Evolutionary conservation across 2,113 vertebrate species (phyloP).

Genomic region (Platysteira castanea): DNA sequence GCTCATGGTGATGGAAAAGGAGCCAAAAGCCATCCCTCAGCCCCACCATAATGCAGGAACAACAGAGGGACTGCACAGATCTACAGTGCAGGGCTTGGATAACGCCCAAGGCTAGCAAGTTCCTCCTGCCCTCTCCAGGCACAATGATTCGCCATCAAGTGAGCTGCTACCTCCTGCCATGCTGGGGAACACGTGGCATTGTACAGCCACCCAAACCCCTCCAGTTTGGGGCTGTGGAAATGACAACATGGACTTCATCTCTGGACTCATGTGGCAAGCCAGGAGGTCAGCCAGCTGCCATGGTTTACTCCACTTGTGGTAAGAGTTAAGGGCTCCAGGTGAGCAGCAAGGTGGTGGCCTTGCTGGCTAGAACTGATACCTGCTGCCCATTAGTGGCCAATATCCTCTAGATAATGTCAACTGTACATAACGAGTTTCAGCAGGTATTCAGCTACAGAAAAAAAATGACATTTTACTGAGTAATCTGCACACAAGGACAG

Average conservation of each 20-base stretch:
- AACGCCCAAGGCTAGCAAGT: not conserved
- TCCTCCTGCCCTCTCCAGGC: not conserved
- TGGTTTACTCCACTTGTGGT: rapidly evolving
- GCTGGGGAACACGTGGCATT: not conserved
- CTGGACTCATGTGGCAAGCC: rapidly evolving
- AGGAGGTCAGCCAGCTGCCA: rapidly evolving
- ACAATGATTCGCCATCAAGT: rapidly evolving
- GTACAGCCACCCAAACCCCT: not conserved
- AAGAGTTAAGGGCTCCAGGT: not conserved
- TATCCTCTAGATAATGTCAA: not conserved
- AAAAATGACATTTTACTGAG: not conserved
- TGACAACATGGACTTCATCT: not conserved
- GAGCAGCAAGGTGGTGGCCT: not conserved
- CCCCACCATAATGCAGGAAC: not conserved
- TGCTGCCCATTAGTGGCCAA: not conserved
- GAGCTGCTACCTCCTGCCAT: not conserved
- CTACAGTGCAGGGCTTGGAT: not conserved
- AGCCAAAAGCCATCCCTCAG: not conserved
- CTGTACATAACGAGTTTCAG: not conserved
- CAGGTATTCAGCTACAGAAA: not conserved
- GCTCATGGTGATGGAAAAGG: not conserved
- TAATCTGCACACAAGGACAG: not conserved
- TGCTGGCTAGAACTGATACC: not conserved
- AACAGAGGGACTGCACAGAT: not conserved
- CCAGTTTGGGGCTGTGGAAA: not conserved